Conservation (phyloP, 2,113 vertebrate species). For the Delphinus delphis region DNA sequence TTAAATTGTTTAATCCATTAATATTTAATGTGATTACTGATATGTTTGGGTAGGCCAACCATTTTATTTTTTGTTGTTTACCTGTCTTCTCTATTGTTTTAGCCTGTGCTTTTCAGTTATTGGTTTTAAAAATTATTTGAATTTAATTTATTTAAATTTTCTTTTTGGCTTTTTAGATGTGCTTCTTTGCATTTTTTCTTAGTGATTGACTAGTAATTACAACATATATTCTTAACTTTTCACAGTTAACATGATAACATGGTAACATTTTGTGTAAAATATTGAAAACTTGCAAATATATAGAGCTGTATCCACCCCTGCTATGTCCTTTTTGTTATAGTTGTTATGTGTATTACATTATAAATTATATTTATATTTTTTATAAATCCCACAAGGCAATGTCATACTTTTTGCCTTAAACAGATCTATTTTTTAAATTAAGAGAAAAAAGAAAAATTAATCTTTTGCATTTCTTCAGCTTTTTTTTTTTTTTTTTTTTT, state of each 20-base stretch:
- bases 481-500: too few relatives aligned
- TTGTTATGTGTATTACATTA: not conserved
- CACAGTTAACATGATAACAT: not conserved
- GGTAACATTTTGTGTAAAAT: not conserved
- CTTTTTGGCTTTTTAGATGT: not conserved
- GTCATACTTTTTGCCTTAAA: not conserved
- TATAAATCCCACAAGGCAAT: not conserved
- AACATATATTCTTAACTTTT: not conserved
- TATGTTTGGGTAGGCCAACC: not conserved
- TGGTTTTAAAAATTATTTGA: constrained; percentile 43
- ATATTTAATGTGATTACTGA: not conserved
- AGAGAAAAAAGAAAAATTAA: not conserved
- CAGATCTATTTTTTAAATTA: not conserved
- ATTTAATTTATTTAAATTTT: constrained; percentile 4
- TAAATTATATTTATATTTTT: too few relatives aligned
- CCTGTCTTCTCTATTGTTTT: not conserved
- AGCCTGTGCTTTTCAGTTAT: not conserved
- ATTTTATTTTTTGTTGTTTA: not conserved
- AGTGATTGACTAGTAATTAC: not conserved
- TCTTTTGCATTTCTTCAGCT: not conserved
- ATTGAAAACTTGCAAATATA: not conserved
- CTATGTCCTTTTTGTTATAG: not conserved
- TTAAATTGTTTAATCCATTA: not conserved
- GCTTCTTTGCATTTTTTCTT: not conserved
- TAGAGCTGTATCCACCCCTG: not conserved